A percentile compares a stretch with the other conserved stretches of the same genome.
phyloP scores from a whole-genome alignment of 2,888 invertebrate genomes.

The Sarcophaga rosellei region DNA sequence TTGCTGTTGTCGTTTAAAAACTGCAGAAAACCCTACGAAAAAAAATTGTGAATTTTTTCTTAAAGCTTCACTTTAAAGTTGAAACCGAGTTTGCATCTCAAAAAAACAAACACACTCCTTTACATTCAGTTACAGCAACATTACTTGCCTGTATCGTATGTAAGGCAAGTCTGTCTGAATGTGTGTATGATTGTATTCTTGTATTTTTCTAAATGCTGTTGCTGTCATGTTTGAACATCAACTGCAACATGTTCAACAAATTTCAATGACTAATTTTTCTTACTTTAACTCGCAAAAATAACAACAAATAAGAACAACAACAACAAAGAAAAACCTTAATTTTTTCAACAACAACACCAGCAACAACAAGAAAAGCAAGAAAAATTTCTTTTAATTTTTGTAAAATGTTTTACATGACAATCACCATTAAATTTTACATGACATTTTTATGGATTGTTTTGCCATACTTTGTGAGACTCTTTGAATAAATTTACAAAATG shows the following conservation, averaged over 20 bases:
- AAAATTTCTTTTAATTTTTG: slow-evolving; percentile 35
- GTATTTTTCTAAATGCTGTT: slow-evolving; percentile 51
- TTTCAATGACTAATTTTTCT: slow-evolving; percentile 68
- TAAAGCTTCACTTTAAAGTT: slow-evolving; percentile 10
- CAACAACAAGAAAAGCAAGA: slow-evolving; percentile 18
- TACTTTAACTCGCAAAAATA: slow-evolving; percentile 60
- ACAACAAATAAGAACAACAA: background rate
- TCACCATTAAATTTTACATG: slow-evolving; percentile 61
- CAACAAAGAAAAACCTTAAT: slow-evolving; percentile 39
- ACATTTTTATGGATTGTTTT: slow-evolving; percentile 54
- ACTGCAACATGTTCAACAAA: slow-evolving; percentile 61
- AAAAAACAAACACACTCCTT: background rate
- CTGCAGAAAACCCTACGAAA: background rate
- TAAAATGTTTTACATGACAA: slow-evolving; percentile 67
- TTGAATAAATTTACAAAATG: slow-evolving; percentile 7
- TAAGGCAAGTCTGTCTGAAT: background rate
- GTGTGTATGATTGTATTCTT: slow-evolving; percentile 3
- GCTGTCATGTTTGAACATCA: slow-evolving; percentile 64
- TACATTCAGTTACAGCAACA: background rate
- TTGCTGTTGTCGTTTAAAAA: slow-evolving; percentile 33
- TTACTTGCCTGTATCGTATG: background rate
- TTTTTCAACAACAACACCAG: background rate
- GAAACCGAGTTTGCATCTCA: slow-evolving; percentile 36
- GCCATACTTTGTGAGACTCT: background rate
- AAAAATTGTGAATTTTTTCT: too few relatives aligned